Conservation (phyloP, 2,797 vertebrate genomes). For the Cichlasoma orientale region DNA sequence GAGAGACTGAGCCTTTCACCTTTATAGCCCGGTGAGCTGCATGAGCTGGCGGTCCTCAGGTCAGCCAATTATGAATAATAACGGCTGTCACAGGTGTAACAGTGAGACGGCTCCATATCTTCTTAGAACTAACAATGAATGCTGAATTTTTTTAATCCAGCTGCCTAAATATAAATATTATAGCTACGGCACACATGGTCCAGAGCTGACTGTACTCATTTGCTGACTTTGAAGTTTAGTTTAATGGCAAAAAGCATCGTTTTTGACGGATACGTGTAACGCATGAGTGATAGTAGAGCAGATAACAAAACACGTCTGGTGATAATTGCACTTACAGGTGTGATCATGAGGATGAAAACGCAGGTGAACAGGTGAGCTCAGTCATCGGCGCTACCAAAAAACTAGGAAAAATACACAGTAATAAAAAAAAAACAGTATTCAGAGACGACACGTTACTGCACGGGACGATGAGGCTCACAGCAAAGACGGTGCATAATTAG, state of each 20-base stretch:
- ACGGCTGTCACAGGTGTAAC: neutral
- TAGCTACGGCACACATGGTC: neutral
- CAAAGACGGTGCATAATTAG: neutral
- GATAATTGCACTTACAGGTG: neutral
- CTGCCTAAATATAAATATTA: neutral
- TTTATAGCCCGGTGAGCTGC: neutral
- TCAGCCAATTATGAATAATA: neutral
- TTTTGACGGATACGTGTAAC: rapidly evolving
- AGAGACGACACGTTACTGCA: neutral
- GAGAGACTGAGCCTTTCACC: neutral
- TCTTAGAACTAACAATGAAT: neutral
- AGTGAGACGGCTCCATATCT: rapidly evolving
- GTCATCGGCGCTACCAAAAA: neutral
- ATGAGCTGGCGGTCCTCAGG: neutral
- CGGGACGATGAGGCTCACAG: neutral
- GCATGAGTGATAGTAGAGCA: neutral
- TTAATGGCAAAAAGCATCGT: neutral
- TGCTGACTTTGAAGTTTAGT: neutral
- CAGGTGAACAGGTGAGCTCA: neutral
- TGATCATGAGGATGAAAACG: neutral
- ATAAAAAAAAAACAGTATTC: neutral
- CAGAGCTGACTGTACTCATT: neutral
- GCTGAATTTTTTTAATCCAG: neutral
- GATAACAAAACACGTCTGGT: neutral
- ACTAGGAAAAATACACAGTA: neutral